Evolutionary conservation across 2,113 vertebrate genomes (phyloP).

Genomic region (Calyptommatus sinebrachiatus): DNA sequence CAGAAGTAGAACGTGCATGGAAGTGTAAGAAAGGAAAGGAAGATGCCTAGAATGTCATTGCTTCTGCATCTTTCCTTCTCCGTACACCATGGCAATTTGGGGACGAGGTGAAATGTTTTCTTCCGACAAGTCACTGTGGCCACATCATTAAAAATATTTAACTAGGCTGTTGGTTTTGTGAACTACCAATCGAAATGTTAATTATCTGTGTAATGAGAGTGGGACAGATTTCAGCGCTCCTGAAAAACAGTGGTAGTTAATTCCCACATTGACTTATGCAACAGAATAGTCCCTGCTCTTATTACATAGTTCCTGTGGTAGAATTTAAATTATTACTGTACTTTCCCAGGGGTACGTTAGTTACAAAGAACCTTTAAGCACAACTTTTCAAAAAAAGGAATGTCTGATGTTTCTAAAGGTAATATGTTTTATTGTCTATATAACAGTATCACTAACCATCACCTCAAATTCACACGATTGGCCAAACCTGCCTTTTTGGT

Average conservation of each 20-base stretch:
- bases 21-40: no score
- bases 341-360: no score
- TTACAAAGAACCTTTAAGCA: no score
- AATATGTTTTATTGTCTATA: no score
- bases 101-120: neutral
- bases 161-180: conserved; percentile 15
- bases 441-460: no score
- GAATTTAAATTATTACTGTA: neutral
- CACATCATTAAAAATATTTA: conserved; percentile 3
- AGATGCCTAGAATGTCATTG: no score
- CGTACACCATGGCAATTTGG: neutral
- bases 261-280: neutral
- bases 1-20: no score
- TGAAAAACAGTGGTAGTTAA: neutral
- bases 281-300: neutral
- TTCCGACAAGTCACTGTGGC: neutral
- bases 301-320: neutral
- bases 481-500: no score
- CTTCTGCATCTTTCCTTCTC: neutral
- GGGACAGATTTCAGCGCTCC: neutral
- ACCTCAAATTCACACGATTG: no score
- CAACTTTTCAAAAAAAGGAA: no score
- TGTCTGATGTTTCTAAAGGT: no score
- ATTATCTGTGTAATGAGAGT: conserved; percentile 21
- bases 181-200: conserved; percentile 10